These are phyloP conservation scores for Diloba caeruleocephala DNA, from an alignment of 2,888 invertebrate genomes.

Conservation along the genomic window DNA sequence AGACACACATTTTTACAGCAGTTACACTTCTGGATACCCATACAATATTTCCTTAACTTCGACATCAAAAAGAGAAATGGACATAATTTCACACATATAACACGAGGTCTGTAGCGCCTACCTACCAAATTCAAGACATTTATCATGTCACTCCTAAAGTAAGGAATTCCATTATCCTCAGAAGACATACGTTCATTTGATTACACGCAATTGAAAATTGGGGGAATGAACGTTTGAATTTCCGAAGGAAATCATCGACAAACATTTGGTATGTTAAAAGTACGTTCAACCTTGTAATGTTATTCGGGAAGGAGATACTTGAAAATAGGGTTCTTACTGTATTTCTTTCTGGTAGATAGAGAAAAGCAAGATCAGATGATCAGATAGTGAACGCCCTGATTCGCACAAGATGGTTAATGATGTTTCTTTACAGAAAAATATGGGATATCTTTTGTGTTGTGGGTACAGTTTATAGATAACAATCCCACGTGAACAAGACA, in stretches of 20 bases:
- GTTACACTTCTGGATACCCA: no score
- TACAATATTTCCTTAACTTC: no score
- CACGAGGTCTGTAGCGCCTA: slow-evolving; percentile 20
- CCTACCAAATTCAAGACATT: slow-evolving; percentile 43
- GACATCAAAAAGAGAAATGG: slow-evolving; percentile 15
- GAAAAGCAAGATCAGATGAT: no score
- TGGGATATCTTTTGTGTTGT: no score
- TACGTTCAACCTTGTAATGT: slow-evolving; percentile 1
- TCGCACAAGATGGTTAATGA: no score
- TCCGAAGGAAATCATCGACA: slow-evolving; percentile 33
- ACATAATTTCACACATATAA: slow-evolving; percentile 26
- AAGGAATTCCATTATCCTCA: slow-evolving; percentile 51
- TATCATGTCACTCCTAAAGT: slow-evolving; percentile 49
- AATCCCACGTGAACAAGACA: no score
- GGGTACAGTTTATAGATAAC: no score
- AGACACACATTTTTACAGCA: no score
- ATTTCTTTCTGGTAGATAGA: no score
- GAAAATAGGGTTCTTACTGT: no score
- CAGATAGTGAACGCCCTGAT: no score
- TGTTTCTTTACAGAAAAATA: no score
- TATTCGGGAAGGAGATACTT: neutral
- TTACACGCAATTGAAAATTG: slow-evolving; percentile 49
- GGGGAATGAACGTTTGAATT: slow-evolving; percentile 47
- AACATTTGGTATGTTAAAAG: slow-evolving; percentile 14
- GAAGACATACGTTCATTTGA: slow-evolving; percentile 52